Percentiles rank a stretch among this genome's conserved stretches.
Evolutionary conservation across 2,113 vertebrate species (phyloP).

Genomic region (Notothenia rossii): DNA sequence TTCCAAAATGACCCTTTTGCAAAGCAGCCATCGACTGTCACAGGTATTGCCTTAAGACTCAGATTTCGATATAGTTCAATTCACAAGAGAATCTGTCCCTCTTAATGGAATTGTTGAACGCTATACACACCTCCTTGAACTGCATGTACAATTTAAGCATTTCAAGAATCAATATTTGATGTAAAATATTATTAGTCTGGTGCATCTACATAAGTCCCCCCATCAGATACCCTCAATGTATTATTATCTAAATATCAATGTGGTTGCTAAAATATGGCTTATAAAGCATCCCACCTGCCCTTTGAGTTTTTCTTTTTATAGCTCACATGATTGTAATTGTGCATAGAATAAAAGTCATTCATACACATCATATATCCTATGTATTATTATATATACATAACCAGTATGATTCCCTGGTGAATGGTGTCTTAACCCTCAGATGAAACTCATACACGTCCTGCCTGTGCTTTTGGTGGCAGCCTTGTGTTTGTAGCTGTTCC

Average conservation of each 20-base stretch:
- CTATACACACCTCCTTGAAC: too few relatives aligned
- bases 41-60: conserved; percentile 83
- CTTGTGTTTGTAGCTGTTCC: not conserved
- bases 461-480: not conserved
- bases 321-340: not conserved
- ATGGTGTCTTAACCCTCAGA: not conserved
- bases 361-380: not conserved
- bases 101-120: not conserved
- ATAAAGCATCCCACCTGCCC: not conserved
- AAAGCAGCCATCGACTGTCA: conserved; percentile 85
- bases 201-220: too few relatives aligned
- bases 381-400: not conserved
- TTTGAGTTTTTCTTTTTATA: not conserved
- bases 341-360: too few relatives aligned
- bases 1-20: conserved; percentile 96
- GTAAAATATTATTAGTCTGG: too few relatives aligned
- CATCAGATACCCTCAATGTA: too few relatives aligned
- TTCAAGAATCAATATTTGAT: too few relatives aligned
- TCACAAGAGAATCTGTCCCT: not conserved
- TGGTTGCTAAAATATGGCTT: not conserved
- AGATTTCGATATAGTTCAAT: not conserved
- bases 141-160: too few relatives aligned
- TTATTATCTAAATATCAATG: not conserved
- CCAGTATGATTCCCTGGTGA: not conserved
- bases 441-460: not conserved